These are phyloP conservation scores for Lycocerus yunnanus DNA, from an alignment of 2,888 invertebrate species.

Conservation along the genomic window DNA sequence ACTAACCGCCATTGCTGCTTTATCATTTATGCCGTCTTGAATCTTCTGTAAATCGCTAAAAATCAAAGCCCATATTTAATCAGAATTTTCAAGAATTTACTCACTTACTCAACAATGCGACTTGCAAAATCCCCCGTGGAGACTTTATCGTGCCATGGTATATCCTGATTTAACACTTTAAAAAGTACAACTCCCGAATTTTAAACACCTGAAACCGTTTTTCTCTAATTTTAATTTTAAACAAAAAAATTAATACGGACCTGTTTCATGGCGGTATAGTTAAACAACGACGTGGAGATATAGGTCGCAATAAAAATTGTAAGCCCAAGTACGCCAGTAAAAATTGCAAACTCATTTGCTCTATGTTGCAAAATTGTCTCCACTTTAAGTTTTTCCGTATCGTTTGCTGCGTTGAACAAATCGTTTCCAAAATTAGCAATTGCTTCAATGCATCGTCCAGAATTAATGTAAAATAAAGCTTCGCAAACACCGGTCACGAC, in stretches of 20 bases:
- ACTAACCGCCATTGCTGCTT: not conserved
- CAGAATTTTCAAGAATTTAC: no score
- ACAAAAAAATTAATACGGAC: constrained; percentile 47
- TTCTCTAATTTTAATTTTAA: not conserved
- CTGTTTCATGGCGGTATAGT: constrained; percentile 72
- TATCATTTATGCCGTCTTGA: not conserved
- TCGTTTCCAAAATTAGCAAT: not conserved
- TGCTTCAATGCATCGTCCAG: not conserved
- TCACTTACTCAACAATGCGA: constrained; percentile 58
- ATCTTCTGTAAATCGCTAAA: not conserved
- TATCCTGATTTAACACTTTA: not conserved
- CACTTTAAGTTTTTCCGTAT: not conserved
- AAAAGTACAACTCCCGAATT: not conserved
- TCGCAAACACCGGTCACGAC: not conserved
- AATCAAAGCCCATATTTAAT: no score
- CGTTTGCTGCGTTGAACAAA: not conserved
- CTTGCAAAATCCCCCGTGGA: constrained; percentile 1
- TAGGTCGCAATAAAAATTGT: constrained; percentile 68
- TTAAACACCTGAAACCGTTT: constrained; percentile 59
- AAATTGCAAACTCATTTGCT: not conserved
- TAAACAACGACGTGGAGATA: constrained; percentile 68
- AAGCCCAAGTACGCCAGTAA: not conserved
- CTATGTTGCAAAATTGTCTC: not conserved
- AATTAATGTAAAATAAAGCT: not conserved
- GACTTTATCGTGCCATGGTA: not conserved